phyloP scores from a whole-genome alignment of 2,113 vertebrate species.

The Silurus glanis region DNA sequence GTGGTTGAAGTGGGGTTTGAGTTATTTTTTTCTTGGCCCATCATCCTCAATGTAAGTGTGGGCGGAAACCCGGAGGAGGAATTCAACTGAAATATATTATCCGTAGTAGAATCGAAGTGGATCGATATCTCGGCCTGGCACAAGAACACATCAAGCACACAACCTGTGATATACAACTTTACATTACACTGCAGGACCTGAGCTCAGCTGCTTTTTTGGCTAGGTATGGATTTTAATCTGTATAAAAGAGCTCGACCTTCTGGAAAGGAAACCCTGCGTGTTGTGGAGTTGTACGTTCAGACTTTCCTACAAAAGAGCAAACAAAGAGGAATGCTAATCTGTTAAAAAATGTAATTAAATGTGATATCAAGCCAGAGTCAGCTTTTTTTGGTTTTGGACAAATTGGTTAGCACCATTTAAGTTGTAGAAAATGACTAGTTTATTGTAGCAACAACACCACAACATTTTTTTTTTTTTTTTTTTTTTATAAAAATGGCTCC shows the following conservation, averaged over 20 bases:
- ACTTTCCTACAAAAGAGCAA: neutral
- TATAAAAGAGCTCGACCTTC: neutral
- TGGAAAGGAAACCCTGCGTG: neutral
- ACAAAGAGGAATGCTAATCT: neutral
- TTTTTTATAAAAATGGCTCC: neutral
- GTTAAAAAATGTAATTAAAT: neutral
- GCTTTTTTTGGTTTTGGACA: neutral
- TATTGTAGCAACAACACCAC: neutral
- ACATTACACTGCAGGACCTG: neutral
- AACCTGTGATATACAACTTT: neutral
- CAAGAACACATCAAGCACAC: slow-evolving; percentile 7
- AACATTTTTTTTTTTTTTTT: neutral
- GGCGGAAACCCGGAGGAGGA: neutral
- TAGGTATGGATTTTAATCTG: neutral
- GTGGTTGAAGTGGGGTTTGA: neutral
- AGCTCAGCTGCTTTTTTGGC: neutral
- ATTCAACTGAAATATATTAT: slow-evolving; percentile 16
- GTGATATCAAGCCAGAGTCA: neutral
- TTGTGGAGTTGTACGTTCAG: neutral
- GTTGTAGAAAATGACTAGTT: neutral
- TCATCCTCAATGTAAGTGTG: too few relatives aligned
- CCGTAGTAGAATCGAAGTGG: neutral
- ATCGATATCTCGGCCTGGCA: slow-evolving; percentile 1
- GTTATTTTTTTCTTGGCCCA: neutral
- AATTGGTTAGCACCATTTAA: neutral